Evolutionary conservation across 1,140 invertebrate genomes (phyloP).

Genomic region (Anoplophora glabripennis): DNA sequence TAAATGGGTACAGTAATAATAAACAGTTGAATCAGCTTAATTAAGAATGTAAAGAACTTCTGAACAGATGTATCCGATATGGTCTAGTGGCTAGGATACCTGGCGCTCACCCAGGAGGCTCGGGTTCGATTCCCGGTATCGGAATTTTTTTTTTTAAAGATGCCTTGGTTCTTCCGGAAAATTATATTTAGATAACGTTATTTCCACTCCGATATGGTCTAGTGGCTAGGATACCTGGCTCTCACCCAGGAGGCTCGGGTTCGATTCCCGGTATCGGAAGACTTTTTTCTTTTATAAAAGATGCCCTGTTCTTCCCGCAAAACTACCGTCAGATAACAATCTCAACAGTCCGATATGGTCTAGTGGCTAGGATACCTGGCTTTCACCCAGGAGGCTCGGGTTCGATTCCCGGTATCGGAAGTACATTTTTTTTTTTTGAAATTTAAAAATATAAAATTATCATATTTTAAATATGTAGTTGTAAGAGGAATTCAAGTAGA

Average conservation of each 20-base stretch:
- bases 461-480: too few relatives aligned
- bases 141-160: slow-evolving; percentile 30
- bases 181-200: not conserved
- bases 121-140: slow-evolving; percentile 45
- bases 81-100: slow-evolving; percentile 46
- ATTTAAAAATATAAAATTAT: too few relatives aligned
- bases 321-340: too few relatives aligned
- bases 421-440: too few relatives aligned
- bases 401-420: slow-evolving; percentile 45
- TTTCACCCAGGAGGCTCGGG: slow-evolving; percentile 45
- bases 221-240: slow-evolving; percentile 42
- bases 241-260: slow-evolving; percentile 42
- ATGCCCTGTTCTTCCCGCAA: too few relatives aligned
- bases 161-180: not conserved
- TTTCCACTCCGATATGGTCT: slow-evolving; percentile 37
- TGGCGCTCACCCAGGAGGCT: slow-evolving; percentile 45
- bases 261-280: slow-evolving; percentile 41
- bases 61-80: slow-evolving; percentile 32
- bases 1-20: too few relatives aligned
- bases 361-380: slow-evolving; percentile 46
- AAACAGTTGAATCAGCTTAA: too few relatives aligned
- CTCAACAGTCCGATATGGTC: slow-evolving; percentile 43
- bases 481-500: too few relatives aligned
- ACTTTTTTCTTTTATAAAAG: too few relatives aligned
- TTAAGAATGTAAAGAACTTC: too few relatives aligned